These are phyloP conservation scores for Drosophila seguyi DNA, from an alignment of 1,140 invertebrate genomes.

Conservation along the genomic window DNA sequence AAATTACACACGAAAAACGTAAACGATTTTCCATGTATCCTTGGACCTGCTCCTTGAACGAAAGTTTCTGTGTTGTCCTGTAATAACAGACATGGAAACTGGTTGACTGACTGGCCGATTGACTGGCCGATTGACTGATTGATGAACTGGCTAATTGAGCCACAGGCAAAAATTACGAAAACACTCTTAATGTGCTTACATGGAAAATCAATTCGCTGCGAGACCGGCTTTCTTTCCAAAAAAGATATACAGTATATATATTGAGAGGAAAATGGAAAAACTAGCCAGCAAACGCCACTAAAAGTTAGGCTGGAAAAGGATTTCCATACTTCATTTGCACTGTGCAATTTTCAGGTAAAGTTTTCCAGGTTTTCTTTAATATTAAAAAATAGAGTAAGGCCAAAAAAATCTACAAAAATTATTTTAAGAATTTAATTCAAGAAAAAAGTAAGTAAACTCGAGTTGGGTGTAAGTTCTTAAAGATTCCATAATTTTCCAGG, in stretches of 20 bases:
- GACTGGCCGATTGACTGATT: conserved; percentile 49
- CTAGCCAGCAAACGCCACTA: conserved; percentile 17
- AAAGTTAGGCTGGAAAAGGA: conserved; percentile 19
- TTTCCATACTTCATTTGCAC: not conserved
- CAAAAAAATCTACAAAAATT: no score
- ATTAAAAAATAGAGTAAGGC: not conserved
- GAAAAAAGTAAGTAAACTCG: no score
- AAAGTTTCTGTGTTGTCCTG: conserved; percentile 56
- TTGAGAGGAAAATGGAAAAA: conserved; percentile 11
- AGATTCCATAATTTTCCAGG: not conserved
- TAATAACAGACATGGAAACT: conserved; percentile 65
- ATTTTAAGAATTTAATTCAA: no score
- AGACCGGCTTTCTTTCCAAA: conserved; percentile 5
- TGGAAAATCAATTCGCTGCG: conserved; percentile 71
- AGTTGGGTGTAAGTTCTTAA: no score
- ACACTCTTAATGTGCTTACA: conserved; percentile 70
- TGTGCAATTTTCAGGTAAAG: no score
- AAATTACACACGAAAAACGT: conserved; percentile 18
- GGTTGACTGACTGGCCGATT: conserved; percentile 8
- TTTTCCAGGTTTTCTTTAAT: not conserved
- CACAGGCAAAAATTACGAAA: conserved; percentile 51
- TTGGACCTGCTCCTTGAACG: conserved; percentile 12
- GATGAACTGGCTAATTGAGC: conserved; percentile 46
- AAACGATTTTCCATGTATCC: conserved; percentile 74
- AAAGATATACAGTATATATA: conserved; percentile 7